A percentile compares a stretch with the other conserved stretches of the same genome.
Conservation (phyloP, 1,140 invertebrate species). For the Meteorus sp. region DNA sequence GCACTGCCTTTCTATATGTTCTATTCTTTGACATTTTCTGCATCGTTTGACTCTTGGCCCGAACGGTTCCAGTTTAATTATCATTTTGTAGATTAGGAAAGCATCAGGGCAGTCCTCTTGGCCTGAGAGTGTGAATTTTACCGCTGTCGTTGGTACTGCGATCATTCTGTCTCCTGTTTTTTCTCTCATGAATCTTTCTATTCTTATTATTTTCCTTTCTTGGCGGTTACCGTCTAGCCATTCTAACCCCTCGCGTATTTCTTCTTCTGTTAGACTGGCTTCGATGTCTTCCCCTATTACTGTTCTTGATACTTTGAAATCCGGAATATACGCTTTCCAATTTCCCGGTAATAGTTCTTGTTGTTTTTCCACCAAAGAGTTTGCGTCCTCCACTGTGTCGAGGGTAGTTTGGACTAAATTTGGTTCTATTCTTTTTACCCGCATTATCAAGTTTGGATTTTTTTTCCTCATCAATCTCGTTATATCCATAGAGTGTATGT, state of each 20-base stretch:
- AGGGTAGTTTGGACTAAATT: constrained; percentile 3
- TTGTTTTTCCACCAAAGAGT: constrained; percentile 3
- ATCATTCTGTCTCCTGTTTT: neutral
- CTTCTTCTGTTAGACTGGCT: constrained; percentile 3
- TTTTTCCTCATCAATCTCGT: constrained; percentile 3
- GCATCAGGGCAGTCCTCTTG: neutral
- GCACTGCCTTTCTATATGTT: constrained; percentile 16
- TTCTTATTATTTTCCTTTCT: neutral
- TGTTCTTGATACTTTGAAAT: constrained; percentile 8
- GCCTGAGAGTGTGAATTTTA: too few relatives aligned
- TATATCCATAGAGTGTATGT: constrained; percentile 17
- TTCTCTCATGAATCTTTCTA: constrained; percentile 19
- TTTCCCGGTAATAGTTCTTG: neutral
- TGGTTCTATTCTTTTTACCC: constrained; percentile 14
- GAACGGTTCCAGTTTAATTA: constrained; percentile 5
- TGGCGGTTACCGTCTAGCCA: constrained; percentile 12
- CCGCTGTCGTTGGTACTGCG: too few relatives aligned
- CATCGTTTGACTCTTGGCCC: constrained; percentile 6
- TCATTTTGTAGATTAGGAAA: neutral
- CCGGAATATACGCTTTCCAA: constrained; percentile 18
- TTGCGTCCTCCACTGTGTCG: constrained; percentile 5
- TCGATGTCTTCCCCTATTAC: constrained; percentile 14
- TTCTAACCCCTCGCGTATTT: constrained; percentile 17
- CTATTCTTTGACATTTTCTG: constrained; percentile 11
- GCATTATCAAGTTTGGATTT: constrained; percentile 3